Conservation (phyloP, 1,140 invertebrate genomes). For the Psix sp. region DNA sequence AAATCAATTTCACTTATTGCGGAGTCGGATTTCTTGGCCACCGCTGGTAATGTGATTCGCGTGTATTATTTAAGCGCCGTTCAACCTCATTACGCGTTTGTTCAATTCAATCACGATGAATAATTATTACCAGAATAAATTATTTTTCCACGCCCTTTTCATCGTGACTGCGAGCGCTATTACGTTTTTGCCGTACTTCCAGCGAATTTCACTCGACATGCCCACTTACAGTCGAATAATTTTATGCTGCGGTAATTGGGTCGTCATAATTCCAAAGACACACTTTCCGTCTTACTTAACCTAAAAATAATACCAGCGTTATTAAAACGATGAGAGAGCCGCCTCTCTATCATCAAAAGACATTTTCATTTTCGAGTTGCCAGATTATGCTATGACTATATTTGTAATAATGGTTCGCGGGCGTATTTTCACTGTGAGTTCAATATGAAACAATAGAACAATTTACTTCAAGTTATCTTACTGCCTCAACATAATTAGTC, state of each 20-base stretch:
- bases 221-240: constrained; percentile 3
- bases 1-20: no score
- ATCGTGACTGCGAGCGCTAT: not conserved
- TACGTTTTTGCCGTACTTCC: constrained; percentile 4
- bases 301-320: constrained; percentile 2
- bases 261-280: constrained; percentile 11
- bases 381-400: constrained; percentile 19
- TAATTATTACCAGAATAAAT: constrained; percentile 12
- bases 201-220: not conserved
- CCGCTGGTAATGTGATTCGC: no score
- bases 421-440: constrained; percentile 10
- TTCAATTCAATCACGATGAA: constrained; percentile 9
- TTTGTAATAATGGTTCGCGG: constrained; percentile 1
- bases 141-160: constrained; percentile 12
- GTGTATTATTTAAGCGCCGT: constrained; percentile 20
- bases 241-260: constrained; percentile 4
- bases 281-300: constrained; percentile 9
- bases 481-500: constrained; percentile 35
- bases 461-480: constrained; percentile 37
- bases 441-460: constrained; percentile 23
- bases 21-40: no score
- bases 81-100: constrained; percentile 5
- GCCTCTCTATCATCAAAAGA: constrained; percentile 4
- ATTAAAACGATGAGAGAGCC: constrained; percentile 10
- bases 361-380: constrained; percentile 24